Evolutionary conservation across 2,113 vertebrate genomes (phyloP).

Genomic region (Panthera tigris): DNA sequence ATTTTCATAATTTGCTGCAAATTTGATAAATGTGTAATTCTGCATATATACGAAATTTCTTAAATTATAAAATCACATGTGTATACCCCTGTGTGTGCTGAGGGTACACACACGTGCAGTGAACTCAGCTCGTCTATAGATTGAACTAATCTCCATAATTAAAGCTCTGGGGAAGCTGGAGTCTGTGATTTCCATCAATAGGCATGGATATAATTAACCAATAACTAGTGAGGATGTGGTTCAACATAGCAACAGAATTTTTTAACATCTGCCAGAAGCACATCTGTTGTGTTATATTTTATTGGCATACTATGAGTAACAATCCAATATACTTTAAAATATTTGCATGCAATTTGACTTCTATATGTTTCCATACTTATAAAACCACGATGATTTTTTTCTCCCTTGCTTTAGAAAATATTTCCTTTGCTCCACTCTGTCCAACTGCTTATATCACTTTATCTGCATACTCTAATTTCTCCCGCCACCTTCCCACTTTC

Average conservation of each 20-base stretch:
- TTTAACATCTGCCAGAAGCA: conserved; percentile 60
- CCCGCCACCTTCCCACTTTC: not conserved
- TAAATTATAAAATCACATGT: not conserved
- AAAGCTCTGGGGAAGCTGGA: conserved; percentile 56
- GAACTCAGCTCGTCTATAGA: conserved; percentile 49
- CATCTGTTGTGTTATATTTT: conserved; percentile 64
- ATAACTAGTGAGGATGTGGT: conserved; percentile 59
- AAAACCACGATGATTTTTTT: not conserved
- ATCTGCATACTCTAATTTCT: not conserved
- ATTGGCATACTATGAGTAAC: conserved; percentile 52
- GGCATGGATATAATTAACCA: conserved; percentile 69
- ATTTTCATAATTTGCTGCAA: conserved; percentile 15
- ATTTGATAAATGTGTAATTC: not conserved
- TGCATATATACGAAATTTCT: not conserved
- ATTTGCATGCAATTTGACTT: conserved; percentile 8
- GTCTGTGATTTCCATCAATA: conserved; percentile 71
- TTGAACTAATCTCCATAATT: conserved; percentile 64
- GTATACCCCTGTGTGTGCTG: not conserved
- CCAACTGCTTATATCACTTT: not conserved
- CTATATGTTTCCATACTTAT: conserved; percentile 54
- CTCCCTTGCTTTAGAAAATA: not conserved
- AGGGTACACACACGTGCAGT: not conserved
- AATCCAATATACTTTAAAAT: conserved; percentile 61
- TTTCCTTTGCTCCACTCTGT: conserved; percentile 34
- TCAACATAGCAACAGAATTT: conserved; percentile 58